These are phyloP conservation scores for Periplaneta americana DNA, from an alignment of 1,140 invertebrate genomes.

Conservation along the genomic window DNA sequence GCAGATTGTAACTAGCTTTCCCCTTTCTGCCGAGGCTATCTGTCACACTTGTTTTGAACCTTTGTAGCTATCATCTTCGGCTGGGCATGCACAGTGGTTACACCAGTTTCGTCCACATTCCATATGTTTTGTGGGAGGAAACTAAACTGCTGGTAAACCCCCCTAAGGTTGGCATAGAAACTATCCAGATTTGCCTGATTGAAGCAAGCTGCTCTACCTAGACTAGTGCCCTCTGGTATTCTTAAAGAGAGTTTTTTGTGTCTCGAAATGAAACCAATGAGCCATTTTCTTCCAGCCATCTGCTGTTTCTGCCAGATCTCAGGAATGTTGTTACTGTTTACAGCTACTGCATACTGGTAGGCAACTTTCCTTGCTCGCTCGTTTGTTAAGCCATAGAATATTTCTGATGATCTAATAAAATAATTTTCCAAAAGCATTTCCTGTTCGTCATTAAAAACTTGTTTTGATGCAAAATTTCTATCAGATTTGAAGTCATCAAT, in stretches of 20 bases:
- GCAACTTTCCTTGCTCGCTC: not conserved
- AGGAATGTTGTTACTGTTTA: not conserved
- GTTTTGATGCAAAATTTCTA: not conserved
- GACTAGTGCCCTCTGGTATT: conserved; percentile 27
- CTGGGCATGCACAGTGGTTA: conserved; percentile 32
- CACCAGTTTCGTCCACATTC: conserved; percentile 36
- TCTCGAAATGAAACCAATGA: not conserved
- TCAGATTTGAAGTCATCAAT: not conserved
- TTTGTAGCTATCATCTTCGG: conserved; percentile 33
- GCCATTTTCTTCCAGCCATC: not conserved
- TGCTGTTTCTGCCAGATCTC: not conserved
- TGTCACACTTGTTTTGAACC: conserved; percentile 35
- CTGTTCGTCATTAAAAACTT: not conserved
- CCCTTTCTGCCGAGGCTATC: conserved; percentile 36
- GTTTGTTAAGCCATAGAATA: not conserved
- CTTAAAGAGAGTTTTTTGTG: conserved; percentile 14
- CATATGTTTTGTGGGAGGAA: conserved; percentile 26
- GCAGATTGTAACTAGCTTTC: conserved; percentile 34
- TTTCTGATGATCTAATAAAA: not conserved
- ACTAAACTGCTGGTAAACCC: conserved; percentile 24
- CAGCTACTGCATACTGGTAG: not conserved
- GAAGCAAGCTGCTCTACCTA: too few species aligned
- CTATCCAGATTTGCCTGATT: conserved; percentile 24
- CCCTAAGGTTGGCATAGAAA: conserved; percentile 24
- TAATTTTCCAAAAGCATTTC: not conserved